These are phyloP conservation scores for Tamias sibiricus DNA, from an alignment of 2,113 vertebrate species.

Conservation along the genomic window DNA sequence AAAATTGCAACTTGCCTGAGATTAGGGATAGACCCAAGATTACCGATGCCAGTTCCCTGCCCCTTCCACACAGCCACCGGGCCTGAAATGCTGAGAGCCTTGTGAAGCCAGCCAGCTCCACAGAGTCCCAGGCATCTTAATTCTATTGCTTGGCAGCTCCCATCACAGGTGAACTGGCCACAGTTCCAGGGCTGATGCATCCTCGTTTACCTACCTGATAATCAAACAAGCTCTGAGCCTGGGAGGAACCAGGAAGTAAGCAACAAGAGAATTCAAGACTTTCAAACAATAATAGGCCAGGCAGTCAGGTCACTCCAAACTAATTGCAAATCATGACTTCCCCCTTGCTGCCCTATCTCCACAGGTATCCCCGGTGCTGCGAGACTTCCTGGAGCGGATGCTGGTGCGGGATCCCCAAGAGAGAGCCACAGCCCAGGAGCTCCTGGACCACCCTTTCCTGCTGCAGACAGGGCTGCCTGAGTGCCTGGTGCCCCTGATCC, in stretches of 20 bases:
- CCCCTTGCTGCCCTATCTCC: slow-evolving; percentile 18
- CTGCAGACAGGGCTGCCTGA: slow-evolving; percentile 97
- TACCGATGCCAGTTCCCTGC: background rate
- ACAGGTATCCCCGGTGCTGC: slow-evolving; percentile 96
- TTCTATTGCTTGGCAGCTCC: background rate
- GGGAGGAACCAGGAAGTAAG: slow-evolving; percentile 28
- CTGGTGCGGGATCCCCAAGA: slow-evolving; percentile 94
- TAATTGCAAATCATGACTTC: background rate
- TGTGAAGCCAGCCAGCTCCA: background rate
- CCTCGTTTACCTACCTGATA: background rate
- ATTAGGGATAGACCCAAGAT: background rate
- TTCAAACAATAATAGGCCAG: background rate
- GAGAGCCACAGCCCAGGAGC: slow-evolving; percentile 95
- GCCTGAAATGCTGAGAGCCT: background rate
- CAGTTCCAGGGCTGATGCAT: background rate
- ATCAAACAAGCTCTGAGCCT: background rate
- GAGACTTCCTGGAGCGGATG: slow-evolving; percentile 98
- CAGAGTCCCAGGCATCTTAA: background rate
- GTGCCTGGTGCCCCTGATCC: slow-evolving; percentile 97
- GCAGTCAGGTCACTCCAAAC: background rate
- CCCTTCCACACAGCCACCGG: background rate
- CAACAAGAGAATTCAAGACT: slow-evolving; percentile 24
- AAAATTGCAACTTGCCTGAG: background rate
- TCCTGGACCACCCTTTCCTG: slow-evolving; percentile 97
- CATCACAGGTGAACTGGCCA: background rate